phyloP scores from a whole-genome alignment of 2,888 invertebrate genomes.

The Leucoma salicis region DNA sequence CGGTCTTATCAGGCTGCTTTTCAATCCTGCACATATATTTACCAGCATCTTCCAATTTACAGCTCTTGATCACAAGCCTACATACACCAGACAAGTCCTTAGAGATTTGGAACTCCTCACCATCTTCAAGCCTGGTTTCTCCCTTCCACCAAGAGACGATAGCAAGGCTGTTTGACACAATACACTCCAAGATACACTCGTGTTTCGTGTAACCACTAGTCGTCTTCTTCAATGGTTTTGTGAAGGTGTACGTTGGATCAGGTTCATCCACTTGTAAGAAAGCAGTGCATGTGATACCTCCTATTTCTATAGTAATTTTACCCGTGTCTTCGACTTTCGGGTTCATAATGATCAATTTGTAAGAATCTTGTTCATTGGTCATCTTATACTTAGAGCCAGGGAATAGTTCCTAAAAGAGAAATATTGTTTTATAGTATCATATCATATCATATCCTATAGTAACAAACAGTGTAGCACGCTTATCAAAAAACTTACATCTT shows the following conservation, averaged over 20 bases:
- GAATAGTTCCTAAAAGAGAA: constrained; percentile 90
- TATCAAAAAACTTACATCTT: constrained; percentile 88
- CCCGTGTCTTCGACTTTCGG: constrained; percentile 98
- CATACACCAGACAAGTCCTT: constrained; percentile 97
- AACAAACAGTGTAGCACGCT: not conserved
- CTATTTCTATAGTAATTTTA: constrained; percentile 97
- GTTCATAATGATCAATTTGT: constrained; percentile 93
- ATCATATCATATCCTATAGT: not conserved
- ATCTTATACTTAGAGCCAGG: constrained; percentile 98
- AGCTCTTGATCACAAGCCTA: constrained; percentile 91
- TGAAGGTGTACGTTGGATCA: constrained; percentile 96
- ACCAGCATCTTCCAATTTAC: constrained; percentile 92
- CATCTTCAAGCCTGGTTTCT: constrained; percentile 89
- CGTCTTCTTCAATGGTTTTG: constrained; percentile 93
- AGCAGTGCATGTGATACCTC: constrained; percentile 92
- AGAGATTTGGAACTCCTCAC: constrained; percentile 92
- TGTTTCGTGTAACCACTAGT: constrained; percentile 95
- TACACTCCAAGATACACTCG: constrained; percentile 95
- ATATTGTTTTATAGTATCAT: not conserved
- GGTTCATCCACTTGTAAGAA: constrained; percentile 98
- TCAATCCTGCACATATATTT: constrained; percentile 95
- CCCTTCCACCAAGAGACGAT: constrained; percentile 96
- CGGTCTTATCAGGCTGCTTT: constrained; percentile 94
- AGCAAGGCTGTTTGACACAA: constrained; percentile 96
- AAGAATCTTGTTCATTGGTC: constrained; percentile 94